Evolutionary conservation across 1,140 invertebrate genomes (phyloP).

Genomic region (Aphaenogaster rudis): DNA sequence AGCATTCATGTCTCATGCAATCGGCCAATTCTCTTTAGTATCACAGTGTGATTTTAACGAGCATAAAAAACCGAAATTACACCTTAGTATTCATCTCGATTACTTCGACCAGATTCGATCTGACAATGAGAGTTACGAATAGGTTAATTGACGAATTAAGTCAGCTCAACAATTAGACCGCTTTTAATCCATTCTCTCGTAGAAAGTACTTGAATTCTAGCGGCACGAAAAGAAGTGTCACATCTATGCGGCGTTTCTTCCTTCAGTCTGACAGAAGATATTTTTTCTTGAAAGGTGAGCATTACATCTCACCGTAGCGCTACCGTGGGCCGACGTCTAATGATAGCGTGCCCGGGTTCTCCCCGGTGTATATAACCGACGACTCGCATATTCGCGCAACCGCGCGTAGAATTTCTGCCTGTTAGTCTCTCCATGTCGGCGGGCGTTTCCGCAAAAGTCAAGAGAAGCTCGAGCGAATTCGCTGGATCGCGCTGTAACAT

Average conservation of each 20-base stretch:
- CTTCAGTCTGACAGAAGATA: slow-evolving; percentile 11
- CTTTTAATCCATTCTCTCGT: slow-evolving; percentile 25
- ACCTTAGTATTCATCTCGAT: not conserved
- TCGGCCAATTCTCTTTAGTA: not conserved
- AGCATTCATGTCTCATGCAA: not conserved
- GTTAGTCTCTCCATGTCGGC: slow-evolving; percentile 66
- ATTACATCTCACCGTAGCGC: slow-evolving; percentile 35
- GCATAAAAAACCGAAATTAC: slow-evolving; percentile 27
- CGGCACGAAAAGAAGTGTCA: slow-evolving; percentile 36
- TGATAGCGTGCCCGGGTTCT: slow-evolving; percentile 20
- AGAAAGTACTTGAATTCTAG: slow-evolving; percentile 33
- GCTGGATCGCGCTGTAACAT: slow-evolving; percentile 45
- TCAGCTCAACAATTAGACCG: slow-evolving; percentile 34
- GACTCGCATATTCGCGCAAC: slow-evolving; percentile 41
- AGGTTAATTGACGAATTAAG: slow-evolving; percentile 10
- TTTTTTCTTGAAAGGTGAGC: slow-evolving; percentile 36
- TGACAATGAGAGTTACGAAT: not conserved
- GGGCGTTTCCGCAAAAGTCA: slow-evolving; percentile 60
- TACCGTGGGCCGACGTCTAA: slow-evolving; percentile 55
- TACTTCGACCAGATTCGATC: slow-evolving; percentile 1
- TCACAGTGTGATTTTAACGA: not conserved
- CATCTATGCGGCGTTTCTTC: not conserved
- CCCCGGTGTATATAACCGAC: slow-evolving; percentile 21
- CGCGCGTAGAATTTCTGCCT: slow-evolving; percentile 69
- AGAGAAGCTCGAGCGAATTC: slow-evolving; percentile 51